Evolutionary conservation across 2,113 vertebrate genomes (phyloP), one percentile per base, ranked within the genome.

Genomic region (Halichoeres trimaculatus): DNA sequence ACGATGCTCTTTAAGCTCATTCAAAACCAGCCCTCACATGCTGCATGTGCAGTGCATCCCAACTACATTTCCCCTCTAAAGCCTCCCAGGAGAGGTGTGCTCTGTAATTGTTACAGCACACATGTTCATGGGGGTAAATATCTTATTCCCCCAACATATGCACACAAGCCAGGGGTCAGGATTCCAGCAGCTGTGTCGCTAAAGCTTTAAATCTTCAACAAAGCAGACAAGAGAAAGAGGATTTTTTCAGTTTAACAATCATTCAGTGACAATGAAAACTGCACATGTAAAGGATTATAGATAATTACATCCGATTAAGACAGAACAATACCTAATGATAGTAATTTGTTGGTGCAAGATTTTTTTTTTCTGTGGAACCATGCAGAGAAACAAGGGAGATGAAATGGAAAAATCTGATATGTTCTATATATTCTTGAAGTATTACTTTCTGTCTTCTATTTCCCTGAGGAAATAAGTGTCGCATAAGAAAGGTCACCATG

Each of bases 231-330:
- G 50, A 89, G 64, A 80, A 76, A 74, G 70, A 48, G 58, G 65
- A 85, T 84, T 83, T 80, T 64, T 60, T 48, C 51, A 70, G 78
- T 80, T 76, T 69, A 86, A 86, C 63, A 85, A 76, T 84, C 80
- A 87, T 58, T 43, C 72, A 78, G 71, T 51, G 75, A 84, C 70
- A 80, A 59, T 76, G 51, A 57, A 63, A 23, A n/a, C 53, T 41
- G 38, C 63, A 81, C 55, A 78, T 82, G 74, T 75, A 13, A 35
- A 66, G 81, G 86, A 93, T 93, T 91, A 89, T 83, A 74, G 86
- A 88, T 89, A 91, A 93, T 92, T 92, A 92, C 82, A 80, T 72
- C 75, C 90, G 86, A 90, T 91, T 85, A 88, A 43, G 48, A 87
- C 80, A 76, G 68, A 72, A 88, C 81, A 83, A 81, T 78, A 83